phyloP scores from a whole-genome alignment of 1,140 invertebrate species.

The Drosophila tristis region DNA sequence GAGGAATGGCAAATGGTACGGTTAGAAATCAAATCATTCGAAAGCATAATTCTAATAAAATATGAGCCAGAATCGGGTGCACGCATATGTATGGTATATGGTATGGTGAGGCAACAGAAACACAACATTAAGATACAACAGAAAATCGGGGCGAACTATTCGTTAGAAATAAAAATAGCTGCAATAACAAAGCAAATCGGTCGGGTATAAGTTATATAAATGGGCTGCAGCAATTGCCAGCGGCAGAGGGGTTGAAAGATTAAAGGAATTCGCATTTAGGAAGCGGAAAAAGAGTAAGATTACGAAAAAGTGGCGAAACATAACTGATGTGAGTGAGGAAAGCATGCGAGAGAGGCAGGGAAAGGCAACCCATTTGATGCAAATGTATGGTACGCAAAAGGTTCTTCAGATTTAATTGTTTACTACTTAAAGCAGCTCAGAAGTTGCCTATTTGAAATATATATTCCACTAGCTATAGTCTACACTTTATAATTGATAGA shows the following conservation, averaged over 20 bases:
- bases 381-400: too few species aligned
- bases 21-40: conserved; percentile 43
- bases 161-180: conserved; percentile 29
- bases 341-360: too few species aligned
- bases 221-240: background rate
- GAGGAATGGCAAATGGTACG: conserved; percentile 50
- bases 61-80: conserved; percentile 27
- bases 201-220: background rate
- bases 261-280: background rate
- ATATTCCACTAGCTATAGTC: too few species aligned
- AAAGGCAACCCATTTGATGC: too few species aligned
- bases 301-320: background rate
- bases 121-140: conserved; percentile 55
- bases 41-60: conserved; percentile 31
- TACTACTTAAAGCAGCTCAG: too few species aligned
- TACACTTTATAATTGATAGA: too few species aligned
- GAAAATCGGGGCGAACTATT: conserved; percentile 17
- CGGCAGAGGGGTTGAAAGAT: background rate
- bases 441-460: too few species aligned
- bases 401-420: too few species aligned
- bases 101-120: conserved; percentile 43
- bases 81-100: conserved; percentile 2
- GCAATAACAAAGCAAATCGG: conserved; percentile 34
- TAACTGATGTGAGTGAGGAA: background rate
- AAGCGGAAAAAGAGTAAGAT: background rate